These are phyloP conservation scores for Proteles cristata DNA, from an alignment of 2,113 vertebrate species.

Conservation along the genomic window DNA sequence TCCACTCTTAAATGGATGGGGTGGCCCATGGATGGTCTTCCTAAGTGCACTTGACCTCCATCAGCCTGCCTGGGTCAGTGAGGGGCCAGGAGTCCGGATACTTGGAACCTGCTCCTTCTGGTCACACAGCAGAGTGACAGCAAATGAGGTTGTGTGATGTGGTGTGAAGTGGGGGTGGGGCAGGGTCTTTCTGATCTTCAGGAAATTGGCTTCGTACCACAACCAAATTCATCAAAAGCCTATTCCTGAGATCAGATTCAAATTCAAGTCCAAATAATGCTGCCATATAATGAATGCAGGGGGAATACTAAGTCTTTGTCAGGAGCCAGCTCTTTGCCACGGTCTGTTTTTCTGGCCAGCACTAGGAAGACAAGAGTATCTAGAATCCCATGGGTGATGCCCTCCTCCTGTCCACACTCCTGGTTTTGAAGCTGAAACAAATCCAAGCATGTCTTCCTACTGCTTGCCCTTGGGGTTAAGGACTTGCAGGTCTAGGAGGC, in stretches of 20 bases:
- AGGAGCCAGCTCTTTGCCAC: background rate
- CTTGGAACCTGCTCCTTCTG: background rate
- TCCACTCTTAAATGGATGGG: fast-evolving
- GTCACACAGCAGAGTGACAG: background rate
- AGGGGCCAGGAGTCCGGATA: background rate
- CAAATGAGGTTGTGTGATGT: too few species aligned
- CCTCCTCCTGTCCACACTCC: background rate
- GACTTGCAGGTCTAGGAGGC: background rate
- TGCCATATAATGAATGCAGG: background rate
- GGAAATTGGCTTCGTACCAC: background rate
- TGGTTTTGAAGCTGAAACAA: background rate
- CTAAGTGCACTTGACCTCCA: background rate
- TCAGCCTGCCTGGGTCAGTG: background rate
- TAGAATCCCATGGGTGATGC: too few species aligned
- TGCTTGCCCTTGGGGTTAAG: background rate
- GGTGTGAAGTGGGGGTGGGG: background rate
- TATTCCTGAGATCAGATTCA: background rate
- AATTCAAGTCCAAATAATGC: background rate
- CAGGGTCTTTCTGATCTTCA: background rate
- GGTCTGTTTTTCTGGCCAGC: background rate
- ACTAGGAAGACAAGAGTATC: background rate
- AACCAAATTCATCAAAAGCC: background rate
- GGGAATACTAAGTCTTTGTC: background rate
- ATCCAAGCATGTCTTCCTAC: background rate
- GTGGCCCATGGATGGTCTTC: background rate